phyloP scores from a whole-genome alignment of 2,113 vertebrate species.

The Dasyurus viverrinus region DNA sequence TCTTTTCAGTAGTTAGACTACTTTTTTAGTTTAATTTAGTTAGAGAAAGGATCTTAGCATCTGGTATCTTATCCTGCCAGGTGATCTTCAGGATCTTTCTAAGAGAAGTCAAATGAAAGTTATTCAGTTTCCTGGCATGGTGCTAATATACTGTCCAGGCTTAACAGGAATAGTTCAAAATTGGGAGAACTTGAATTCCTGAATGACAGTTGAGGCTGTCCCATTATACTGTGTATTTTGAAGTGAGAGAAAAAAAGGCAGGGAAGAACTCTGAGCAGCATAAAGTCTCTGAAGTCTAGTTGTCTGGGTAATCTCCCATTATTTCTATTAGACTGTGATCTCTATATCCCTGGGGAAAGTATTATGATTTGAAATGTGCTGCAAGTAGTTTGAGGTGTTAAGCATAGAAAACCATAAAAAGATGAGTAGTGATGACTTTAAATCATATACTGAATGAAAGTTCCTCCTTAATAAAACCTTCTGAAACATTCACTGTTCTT shows the following conservation, averaged over 20 bases:
- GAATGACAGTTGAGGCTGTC: neutral
- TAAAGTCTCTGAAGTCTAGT: neutral
- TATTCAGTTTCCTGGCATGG: too few relatives aligned
- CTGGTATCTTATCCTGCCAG: too few relatives aligned
- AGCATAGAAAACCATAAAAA: neutral
- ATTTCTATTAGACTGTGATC: neutral
- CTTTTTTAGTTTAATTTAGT: too few relatives aligned
- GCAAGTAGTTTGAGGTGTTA: neutral
- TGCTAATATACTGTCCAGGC: too few relatives aligned
- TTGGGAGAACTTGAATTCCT: neutral
- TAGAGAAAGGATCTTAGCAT: too few relatives aligned
- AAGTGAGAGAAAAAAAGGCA: neutral
- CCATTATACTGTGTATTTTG: neutral
- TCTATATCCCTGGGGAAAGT: neutral
- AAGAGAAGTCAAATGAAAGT: too few relatives aligned
- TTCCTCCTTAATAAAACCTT: neutral
- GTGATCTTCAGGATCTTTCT: too few relatives aligned
- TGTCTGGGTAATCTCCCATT: neutral
- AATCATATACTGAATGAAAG: neutral
- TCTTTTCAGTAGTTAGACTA: too few relatives aligned
- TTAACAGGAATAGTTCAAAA: neutral
- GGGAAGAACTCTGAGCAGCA: neutral
- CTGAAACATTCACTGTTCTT: neutral
- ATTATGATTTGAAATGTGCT: neutral
- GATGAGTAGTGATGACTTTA: neutral